Percentiles rank a stretch among this genome's conserved stretches.
Evolutionary conservation across 2,797 vertebrate genomes (phyloP).

Genomic region (Geotrypetes seraphini): DNA sequence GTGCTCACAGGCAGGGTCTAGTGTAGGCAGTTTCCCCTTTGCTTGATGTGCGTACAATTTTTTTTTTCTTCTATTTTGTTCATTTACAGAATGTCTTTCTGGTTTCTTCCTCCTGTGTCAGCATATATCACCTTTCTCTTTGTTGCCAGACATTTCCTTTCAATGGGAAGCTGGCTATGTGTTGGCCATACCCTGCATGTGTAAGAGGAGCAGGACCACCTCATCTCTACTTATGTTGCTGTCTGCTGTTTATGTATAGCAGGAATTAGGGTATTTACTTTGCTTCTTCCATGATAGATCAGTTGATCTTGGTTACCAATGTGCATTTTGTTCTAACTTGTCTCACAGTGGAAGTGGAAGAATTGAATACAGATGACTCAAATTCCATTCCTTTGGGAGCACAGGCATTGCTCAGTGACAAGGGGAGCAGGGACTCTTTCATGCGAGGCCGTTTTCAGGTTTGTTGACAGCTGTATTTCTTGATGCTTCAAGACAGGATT

Average conservation of each 20-base stretch:
- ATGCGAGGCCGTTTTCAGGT: conserved; percentile 50
- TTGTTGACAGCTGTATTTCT: too few relatives aligned
- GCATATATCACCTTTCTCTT: conserved; percentile 23
- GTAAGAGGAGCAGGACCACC: too few relatives aligned
- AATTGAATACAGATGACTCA: conserved; percentile 13
- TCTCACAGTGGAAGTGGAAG: conserved; percentile 32
- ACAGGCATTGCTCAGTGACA: conserved; percentile 19
- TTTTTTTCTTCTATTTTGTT: conserved; percentile 20
- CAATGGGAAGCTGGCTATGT: conserved; percentile 30
- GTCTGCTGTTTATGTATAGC: conserved; percentile 11
- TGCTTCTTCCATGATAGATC: conserved; percentile 15
- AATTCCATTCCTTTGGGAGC: conserved; percentile 22
- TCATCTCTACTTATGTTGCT: too few relatives aligned
- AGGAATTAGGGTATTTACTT: conserved; percentile 23
- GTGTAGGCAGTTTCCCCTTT: conserved; percentile 51
- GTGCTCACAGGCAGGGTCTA: conserved; percentile 71
- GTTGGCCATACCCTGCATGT: too few relatives aligned
- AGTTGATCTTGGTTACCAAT: conserved; percentile 18
- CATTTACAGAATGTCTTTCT: conserved; percentile 17
- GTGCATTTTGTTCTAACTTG: conserved; percentile 18
- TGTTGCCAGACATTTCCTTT: conserved; percentile 31
- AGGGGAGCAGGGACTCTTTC: conserved; percentile 40
- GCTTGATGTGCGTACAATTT: conserved; percentile 34
- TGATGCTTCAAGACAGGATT: too few relatives aligned
- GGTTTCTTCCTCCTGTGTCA: conserved; percentile 15